Evolutionary conservation across 2,888 invertebrate species (phyloP).

Genomic region (Pterostichus niger): DNA sequence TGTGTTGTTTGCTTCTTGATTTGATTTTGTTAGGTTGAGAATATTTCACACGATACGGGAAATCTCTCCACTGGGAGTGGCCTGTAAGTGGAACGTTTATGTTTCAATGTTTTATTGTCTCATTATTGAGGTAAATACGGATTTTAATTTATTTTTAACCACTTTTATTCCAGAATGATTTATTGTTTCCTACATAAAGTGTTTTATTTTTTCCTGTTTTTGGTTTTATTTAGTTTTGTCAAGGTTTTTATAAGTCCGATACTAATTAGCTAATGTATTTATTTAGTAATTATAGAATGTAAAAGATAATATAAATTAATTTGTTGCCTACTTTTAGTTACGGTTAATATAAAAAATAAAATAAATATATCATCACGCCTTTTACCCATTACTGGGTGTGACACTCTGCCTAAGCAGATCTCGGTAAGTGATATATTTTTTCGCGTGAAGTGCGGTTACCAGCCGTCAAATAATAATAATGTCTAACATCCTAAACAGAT

Average conservation of each 20-base stretch:
- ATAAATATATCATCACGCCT: too few relatives aligned
- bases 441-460: too few relatives aligned
- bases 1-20: conserved; percentile 11
- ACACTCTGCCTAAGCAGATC: too few relatives aligned
- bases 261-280: too few relatives aligned
- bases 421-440: too few relatives aligned
- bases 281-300: too few relatives aligned
- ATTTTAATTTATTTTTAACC: conserved; percentile 29
- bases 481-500: too few relatives aligned
- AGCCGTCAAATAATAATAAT: too few relatives aligned
- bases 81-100: background rate
- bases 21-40: conserved; percentile 22
- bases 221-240: background rate
- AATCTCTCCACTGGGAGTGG: conserved; percentile 7
- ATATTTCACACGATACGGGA: conserved; percentile 21
- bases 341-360: background rate
- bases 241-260: too few relatives aligned
- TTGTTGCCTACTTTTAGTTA: background rate
- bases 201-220: conserved; percentile 27
- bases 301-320: too few relatives aligned
- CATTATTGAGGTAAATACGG: conserved; percentile 18
- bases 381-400: too few relatives aligned
- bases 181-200: conserved; percentile 20
- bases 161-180: conserved; percentile 30
- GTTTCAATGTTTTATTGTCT: conserved; percentile 45